Evolutionary conservation across 1,140 invertebrate genomes (phyloP).

Genomic region (Tetramorium parvispinum): DNA sequence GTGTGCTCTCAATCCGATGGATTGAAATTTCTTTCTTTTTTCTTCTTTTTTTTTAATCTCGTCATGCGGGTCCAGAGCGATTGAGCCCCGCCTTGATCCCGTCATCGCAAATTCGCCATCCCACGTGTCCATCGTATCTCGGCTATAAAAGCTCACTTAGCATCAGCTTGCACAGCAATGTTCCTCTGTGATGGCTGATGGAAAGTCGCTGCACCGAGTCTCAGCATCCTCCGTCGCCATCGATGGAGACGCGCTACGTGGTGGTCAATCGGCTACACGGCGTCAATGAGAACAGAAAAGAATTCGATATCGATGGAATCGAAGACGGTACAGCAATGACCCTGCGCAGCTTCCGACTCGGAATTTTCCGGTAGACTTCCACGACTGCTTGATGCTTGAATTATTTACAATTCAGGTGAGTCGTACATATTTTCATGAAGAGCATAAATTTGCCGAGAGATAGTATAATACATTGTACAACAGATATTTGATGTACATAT

Average conservation of each 20-base stretch:
- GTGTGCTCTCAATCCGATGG: constrained; percentile 7
- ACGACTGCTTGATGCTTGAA: background rate
- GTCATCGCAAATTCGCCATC: constrained; percentile 77
- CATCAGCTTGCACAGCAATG: constrained; percentile 77
- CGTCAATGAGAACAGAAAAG: background rate
- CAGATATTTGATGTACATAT: background rate
- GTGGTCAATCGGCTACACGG: background rate
- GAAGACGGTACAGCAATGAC: background rate
- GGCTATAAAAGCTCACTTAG: constrained; percentile 81
- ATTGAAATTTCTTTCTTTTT: constrained; percentile 41
- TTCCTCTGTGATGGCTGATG: constrained; percentile 75
- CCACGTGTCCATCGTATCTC: constrained; percentile 73
- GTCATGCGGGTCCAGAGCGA: constrained; percentile 54
- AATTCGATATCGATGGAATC: background rate
- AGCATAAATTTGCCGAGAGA: background rate
- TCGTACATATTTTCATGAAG: constrained; percentile 1
- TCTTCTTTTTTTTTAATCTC: constrained; percentile 33
- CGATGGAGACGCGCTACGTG: background rate
- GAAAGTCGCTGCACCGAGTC: constrained; percentile 65
- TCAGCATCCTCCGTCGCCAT: background rate
- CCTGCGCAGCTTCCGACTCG: background rate
- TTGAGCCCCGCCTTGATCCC: constrained; percentile 73
- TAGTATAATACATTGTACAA: background rate
- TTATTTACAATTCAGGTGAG: constrained; percentile 33
- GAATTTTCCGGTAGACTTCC: background rate